Evolutionary conservation across 2,797 vertebrate species (phyloP).

Genomic region (Ptychadena robeensis): DNA sequence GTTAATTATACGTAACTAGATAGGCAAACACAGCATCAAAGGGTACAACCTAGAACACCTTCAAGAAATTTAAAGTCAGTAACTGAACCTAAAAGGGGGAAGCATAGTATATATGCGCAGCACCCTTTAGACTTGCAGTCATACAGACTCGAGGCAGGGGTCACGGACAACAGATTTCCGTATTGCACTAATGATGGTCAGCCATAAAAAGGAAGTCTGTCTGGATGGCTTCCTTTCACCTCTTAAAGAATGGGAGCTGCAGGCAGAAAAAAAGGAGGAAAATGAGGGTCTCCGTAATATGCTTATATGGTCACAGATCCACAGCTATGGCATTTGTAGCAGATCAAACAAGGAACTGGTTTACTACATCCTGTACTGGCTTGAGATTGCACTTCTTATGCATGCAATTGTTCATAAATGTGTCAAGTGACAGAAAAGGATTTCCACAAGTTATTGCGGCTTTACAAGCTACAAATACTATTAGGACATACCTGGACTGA

Average conservation of each 20-base stretch:
- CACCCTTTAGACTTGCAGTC: neutral
- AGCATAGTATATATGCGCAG: neutral
- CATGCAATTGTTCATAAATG: conserved; percentile 18
- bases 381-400: conserved; percentile 62
- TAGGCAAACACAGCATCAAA: neutral
- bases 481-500: too few species aligned
- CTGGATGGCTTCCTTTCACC: conserved; percentile 75
- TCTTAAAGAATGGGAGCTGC: conserved; percentile 72
- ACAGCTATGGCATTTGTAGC: conserved; percentile 64
- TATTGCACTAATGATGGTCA: conserved; percentile 64
- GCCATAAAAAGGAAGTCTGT: conserved; percentile 71
- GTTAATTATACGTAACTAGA: neutral
- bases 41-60: neutral
- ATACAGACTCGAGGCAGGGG: conserved; percentile 15
- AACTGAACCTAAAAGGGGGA: neutral
- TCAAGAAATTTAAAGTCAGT: neutral
- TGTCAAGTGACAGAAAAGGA: neutral
- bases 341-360: conserved; percentile 76
- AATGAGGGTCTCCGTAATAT: conserved; percentile 63
- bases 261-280: conserved; percentile 67
- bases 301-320: conserved; percentile 70
- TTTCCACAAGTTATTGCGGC: neutral
- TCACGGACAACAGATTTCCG: conserved; percentile 51
- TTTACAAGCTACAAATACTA: neutral
- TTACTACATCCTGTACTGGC: conserved; percentile 78